Evolutionary conservation across 2,797 vertebrate species (phyloP).

Genomic region (Avahi laniger): DNA sequence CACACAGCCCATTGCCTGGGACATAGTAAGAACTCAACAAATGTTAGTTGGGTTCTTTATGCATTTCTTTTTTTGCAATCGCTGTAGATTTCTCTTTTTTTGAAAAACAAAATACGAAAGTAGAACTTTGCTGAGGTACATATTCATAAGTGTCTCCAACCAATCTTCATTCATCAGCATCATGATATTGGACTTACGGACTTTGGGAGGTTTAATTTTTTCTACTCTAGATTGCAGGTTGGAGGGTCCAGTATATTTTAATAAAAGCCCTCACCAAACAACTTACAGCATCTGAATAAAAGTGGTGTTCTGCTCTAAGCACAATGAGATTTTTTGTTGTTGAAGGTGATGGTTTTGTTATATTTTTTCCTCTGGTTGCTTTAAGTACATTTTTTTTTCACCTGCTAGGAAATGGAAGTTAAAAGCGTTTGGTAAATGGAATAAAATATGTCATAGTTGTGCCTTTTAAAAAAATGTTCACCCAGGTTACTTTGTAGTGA

Average conservation of each 20-base stretch:
- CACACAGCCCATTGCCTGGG: neutral
- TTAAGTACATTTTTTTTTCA: neutral
- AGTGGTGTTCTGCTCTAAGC: constrained; percentile 9
- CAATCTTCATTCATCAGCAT: neutral
- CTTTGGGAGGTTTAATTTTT: neutral
- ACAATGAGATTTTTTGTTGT: neutral
- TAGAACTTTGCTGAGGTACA: neutral
- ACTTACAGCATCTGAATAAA: neutral
- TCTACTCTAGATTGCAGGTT: neutral
- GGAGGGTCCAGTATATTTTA: neutral
- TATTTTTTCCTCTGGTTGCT: neutral
- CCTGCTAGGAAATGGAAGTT: constrained; percentile 41
- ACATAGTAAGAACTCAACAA: neutral
- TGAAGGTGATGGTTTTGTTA: constrained; percentile 6
- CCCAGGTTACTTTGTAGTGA: neutral
- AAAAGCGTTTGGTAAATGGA: constrained; percentile 47
- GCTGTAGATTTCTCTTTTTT: neutral
- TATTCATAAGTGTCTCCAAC: neutral
- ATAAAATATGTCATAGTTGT: neutral
- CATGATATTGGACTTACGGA: neutral
- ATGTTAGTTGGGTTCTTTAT: neutral
- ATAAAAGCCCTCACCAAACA: neutral
- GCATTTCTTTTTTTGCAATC: neutral
- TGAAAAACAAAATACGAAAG: neutral
- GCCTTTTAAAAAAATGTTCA: neutral